phyloP scores from a whole-genome alignment of 2,888 invertebrate species.

The Agrotis ipsilon region DNA sequence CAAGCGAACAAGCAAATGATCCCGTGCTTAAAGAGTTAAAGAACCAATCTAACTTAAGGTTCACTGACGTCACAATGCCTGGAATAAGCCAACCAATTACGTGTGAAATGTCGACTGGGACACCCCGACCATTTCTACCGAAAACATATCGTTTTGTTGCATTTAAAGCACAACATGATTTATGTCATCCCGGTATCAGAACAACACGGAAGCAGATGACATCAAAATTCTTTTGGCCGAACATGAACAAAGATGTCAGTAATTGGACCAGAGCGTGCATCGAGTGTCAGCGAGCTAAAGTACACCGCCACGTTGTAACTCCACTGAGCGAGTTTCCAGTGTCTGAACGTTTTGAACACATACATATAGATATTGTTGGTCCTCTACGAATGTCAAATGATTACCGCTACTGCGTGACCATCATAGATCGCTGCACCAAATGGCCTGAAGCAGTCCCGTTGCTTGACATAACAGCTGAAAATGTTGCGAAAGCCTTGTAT shows the following conservation, averaged over 20 bases:
- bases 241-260: not conserved
- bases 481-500: too few species aligned
- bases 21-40: too few species aligned
- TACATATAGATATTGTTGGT: too few species aligned
- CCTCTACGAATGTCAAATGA: too few species aligned
- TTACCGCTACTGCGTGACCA: too few species aligned
- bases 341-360: not conserved
- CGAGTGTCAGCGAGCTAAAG: not conserved
- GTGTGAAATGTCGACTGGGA: not conserved
- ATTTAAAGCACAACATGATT: not conserved
- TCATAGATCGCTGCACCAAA: too few species aligned
- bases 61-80: too few species aligned
- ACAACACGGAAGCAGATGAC: not conserved
- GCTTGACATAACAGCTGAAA: too few species aligned
- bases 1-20: too few species aligned
- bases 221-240: not conserved
- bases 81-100: too few species aligned
- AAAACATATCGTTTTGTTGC: not conserved
- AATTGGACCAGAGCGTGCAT: conserved; percentile 5
- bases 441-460: too few species aligned
- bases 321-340: not conserved
- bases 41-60: too few species aligned
- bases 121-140: not conserved
- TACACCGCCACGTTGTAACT: not conserved
- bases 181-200: not conserved